phyloP scores from a whole-genome alignment of 2,888 invertebrate genomes.

The Melinopterus prodromus region DNA sequence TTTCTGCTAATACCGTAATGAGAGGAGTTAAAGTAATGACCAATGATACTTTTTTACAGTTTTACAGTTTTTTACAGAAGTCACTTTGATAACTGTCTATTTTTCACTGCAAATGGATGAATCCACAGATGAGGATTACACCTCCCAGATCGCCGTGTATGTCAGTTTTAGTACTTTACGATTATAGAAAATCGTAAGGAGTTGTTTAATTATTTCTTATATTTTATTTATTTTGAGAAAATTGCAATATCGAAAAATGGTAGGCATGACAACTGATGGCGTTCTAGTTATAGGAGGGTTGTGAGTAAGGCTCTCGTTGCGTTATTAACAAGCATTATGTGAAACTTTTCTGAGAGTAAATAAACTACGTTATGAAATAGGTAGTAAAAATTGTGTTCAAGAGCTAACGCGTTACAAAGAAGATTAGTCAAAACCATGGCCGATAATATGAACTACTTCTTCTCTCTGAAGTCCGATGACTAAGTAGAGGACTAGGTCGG shows the following conservation, averaged over 20 bases:
- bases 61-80: too few relatives aligned
- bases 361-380: conserved; percentile 17
- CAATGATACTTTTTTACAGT: conserved; percentile 28
- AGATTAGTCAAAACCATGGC: conserved; percentile 32
- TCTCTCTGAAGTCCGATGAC: conserved; percentile 31
- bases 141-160: conserved; percentile 38
- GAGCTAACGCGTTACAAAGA: conserved; percentile 34
- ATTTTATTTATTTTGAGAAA: conserved; percentile 32
- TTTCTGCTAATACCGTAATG: too few relatives aligned
- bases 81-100: conserved; percentile 41
- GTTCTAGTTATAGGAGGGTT: conserved; percentile 42
- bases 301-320: conserved; percentile 40
- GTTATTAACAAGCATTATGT: conserved; percentile 38
- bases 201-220: conserved; percentile 41
- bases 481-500: conserved; percentile 47
- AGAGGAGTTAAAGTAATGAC: too few relatives aligned
- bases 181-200: conserved; percentile 42
- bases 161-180: conserved; percentile 39
- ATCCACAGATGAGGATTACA: conserved; percentile 39
- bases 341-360: conserved; percentile 30
- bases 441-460: conserved; percentile 29
- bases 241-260: conserved; percentile 40
- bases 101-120: conserved; percentile 41
- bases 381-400: conserved; percentile 14
- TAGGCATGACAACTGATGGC: conserved; percentile 41